Conservation (phyloP, 1,140 invertebrate genomes). For the Drosophila pectinifera region DNA sequence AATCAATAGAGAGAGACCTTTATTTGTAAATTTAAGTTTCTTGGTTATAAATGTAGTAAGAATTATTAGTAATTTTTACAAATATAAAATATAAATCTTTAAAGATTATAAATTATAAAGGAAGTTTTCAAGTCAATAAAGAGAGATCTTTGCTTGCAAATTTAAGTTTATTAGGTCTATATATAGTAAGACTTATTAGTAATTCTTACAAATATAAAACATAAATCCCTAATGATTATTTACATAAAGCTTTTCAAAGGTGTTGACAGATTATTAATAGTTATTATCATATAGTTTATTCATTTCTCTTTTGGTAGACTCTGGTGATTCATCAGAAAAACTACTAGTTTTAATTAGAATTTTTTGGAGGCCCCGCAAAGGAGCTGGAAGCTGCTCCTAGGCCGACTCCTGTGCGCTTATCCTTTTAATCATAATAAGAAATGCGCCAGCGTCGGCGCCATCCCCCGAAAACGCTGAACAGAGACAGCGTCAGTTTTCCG, state of each 20-base stretch:
- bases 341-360: neutral
- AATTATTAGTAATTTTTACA: too few species aligned
- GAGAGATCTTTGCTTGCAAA: neutral
- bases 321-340: neutral
- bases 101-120: too few species aligned
- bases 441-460: conserved; percentile 68
- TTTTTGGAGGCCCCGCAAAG: conserved; percentile 6
- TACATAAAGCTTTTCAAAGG: too few species aligned
- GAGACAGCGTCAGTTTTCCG: conserved; percentile 62
- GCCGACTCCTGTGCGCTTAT: conserved; percentile 43
- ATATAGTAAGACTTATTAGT: too few species aligned
- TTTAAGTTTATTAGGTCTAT: neutral
- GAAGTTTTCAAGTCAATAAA: neutral
- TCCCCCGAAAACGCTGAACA: conserved; percentile 58
- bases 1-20: neutral
- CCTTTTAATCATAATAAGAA: conserved; percentile 82
- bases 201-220: too few species aligned
- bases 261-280: too few species aligned
- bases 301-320: too few species aligned
- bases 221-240: too few species aligned
- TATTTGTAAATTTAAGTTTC: neutral
- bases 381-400: conserved; percentile 24
- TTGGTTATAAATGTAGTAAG: too few species aligned
- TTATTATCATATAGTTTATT: too few species aligned
- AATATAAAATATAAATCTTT: too few species aligned